These are phyloP conservation scores for Lophochroa leadbeateri DNA, from an alignment of 2,113 vertebrate genomes.

Conservation along the genomic window DNA sequence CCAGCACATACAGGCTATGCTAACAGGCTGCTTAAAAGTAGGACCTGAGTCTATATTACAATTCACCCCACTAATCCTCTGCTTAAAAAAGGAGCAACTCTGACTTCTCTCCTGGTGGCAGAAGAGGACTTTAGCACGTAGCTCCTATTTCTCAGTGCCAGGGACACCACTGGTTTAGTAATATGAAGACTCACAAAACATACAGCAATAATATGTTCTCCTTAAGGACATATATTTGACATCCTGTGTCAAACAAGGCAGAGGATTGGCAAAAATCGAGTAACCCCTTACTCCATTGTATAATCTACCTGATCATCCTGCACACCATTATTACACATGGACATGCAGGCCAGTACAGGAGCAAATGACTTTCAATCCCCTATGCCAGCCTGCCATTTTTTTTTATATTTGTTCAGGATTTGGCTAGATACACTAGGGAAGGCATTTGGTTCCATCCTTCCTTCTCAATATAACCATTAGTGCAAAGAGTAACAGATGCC, in stretches of 20 bases:
- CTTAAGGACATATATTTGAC: neutral
- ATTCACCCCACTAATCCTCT: neutral
- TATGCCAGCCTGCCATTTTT: accelerated
- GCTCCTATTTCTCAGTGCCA: neutral
- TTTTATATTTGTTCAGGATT: neutral
- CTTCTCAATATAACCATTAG: neutral
- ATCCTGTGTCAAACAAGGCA: neutral
- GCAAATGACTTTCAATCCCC: accelerated
- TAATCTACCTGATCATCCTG: neutral
- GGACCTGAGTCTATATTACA: neutral
- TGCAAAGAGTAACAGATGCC: neutral
- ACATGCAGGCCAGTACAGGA: neutral
- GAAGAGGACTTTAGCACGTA: neutral
- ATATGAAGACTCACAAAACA: neutral
- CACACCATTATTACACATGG: neutral
- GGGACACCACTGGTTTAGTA: neutral
- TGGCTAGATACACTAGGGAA: neutral
- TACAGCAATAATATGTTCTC: neutral
- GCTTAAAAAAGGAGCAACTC: neutral
- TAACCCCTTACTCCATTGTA: neutral
- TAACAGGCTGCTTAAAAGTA: neutral
- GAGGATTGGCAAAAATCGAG: neutral
- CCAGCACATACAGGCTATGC: neutral
- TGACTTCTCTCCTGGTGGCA: neutral
- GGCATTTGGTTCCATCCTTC: neutral